A percentile compares a stretch with the other conserved stretches of the same genome.
These are phyloP conservation scores for Apamea crenata DNA, from an alignment of 2,888 invertebrate genomes.

Conservation along the genomic window DNA sequence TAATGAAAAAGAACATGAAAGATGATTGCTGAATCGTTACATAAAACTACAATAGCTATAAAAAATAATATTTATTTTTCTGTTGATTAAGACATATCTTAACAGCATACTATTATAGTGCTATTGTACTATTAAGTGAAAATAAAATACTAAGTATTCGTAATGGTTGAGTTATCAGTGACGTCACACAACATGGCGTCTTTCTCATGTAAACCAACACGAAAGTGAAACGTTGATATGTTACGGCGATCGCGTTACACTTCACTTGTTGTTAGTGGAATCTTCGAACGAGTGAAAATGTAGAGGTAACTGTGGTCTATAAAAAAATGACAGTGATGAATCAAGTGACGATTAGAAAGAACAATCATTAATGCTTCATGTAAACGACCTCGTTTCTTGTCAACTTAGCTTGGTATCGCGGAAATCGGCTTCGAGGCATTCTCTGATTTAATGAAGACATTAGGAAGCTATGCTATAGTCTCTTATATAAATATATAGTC, in stretches of 20 bases:
- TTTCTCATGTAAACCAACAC: conserved; percentile 48
- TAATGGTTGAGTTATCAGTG: conserved; percentile 48
- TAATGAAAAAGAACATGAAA: conserved; percentile 9
- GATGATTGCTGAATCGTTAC: conserved; percentile 1
- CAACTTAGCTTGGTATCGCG: not conserved
- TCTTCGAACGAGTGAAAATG: conserved; percentile 40
- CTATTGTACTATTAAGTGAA: conserved; percentile 6
- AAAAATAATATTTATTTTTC: conserved; percentile 7
- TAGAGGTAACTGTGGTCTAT: not conserved
- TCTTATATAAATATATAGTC: not conserved
- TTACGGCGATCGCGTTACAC: conserved; percentile 54
- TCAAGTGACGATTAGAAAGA: conserved; percentile 11
- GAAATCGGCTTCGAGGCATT: not conserved
- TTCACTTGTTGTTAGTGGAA: conserved; percentile 48
- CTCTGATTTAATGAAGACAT: not conserved
- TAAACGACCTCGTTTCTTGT: conserved; percentile 4
- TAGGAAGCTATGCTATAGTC: not conserved
- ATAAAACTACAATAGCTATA: conserved; percentile 3
- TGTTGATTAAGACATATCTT: not conserved
- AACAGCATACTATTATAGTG: not conserved
- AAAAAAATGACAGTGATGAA: conserved; percentile 33
- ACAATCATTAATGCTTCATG: not conserved
- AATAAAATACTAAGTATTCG: conserved; percentile 16
- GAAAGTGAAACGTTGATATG: conserved; percentile 59
- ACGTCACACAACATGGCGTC: conserved; percentile 47